Evolutionary conservation across 2,888 invertebrate species (phyloP), one percentile per base, ranked within the genome.

Genomic region (Apotomis turbidana): DNA sequence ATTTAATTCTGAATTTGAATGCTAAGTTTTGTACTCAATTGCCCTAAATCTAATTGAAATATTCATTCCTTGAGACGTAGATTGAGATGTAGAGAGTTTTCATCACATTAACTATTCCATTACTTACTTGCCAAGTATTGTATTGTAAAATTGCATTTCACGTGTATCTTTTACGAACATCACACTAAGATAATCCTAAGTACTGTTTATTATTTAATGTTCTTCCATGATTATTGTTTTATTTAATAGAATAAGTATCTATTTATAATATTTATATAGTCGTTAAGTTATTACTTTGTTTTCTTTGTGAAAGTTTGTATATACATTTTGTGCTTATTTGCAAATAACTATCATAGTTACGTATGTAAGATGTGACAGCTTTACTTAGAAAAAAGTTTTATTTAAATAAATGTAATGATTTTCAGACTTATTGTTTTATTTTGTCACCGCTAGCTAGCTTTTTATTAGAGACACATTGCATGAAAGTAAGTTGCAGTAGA

Each of bases 341-440:
- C 90, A 80, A 79, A 58, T 83, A 79, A 81, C 83, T 85, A 86
- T 85, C 78, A 80, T 82, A 79, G 80, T 62, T 73, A 72, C 76
- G 59, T 87, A 87, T 88, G 87, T 91, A 91, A 90, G 89, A 91
- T 91, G 90, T 91, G 91, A 93, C 90, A 92, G 91, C 93, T 92
- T 93, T 92, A 92, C 87, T 86, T 92, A 91, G 90, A 89, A 86
- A 86, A 90, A 89, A 90, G 87, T 85, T 88, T 89, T 89, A 88
- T 90, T 91, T 90, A 86, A 87, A 91, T 90, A 90, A 90, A 89
- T 89, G 85, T 90, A 87, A 87, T 84, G 82, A 87, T 87, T 85
- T 84, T 81, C 83, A 86, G 83, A 84, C 83, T 81, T 73, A 78
- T 90, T 86, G 89, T 89, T 92, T 93, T 78, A 77, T 82, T 86